These are phyloP conservation scores for Trichomycterus rosablanca DNA, from an alignment of 2,113 vertebrate genomes.

Conservation along the genomic window DNA sequence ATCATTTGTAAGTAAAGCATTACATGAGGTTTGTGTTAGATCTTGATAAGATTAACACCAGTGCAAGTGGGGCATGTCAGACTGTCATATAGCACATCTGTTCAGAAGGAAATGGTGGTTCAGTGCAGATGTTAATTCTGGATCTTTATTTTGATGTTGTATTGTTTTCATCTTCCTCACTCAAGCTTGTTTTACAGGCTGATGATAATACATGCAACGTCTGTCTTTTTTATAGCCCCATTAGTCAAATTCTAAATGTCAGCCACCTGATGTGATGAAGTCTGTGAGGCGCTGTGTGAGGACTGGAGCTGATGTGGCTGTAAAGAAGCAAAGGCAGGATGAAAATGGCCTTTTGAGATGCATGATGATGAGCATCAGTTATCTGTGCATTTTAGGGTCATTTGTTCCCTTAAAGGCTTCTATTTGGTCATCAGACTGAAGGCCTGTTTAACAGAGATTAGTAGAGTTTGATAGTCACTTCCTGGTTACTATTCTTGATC, in stretches of 20 bases:
- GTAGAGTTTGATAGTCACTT: neutral
- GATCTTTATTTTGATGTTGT: neutral
- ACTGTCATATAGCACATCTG: too few relatives aligned
- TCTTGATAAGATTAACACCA: too few relatives aligned
- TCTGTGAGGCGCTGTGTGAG: neutral
- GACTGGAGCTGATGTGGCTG: constrained; percentile 18
- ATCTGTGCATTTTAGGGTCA: constrained; percentile 1
- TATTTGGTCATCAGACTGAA: constrained; percentile 7
- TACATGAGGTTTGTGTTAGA: too few relatives aligned
- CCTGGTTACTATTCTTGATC: too few relatives aligned
- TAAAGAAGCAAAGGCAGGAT: constrained; percentile 19
- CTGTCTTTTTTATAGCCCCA: constrained; percentile 35
- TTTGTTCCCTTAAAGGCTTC: constrained; percentile 12
- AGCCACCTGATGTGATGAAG: constrained; percentile 35
- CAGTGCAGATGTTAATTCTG: constrained; percentile 6
- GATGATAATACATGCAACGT: constrained; percentile 17
- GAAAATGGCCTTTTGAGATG: constrained; percentile 1
- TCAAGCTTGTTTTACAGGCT: constrained; percentile 12
- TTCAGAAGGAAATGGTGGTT: neutral
- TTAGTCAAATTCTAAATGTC: constrained; percentile 41
- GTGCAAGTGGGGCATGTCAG: too few relatives aligned
- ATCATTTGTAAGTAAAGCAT: too few relatives aligned
- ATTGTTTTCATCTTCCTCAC: neutral
- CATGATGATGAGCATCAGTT: constrained; percentile 1
- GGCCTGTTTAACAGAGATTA: constrained; percentile 9